Percentiles rank a stretch among this genome's conserved stretches.
phyloP scores from a whole-genome alignment of 2,113 vertebrate species.

The Xerus inauris region DNA sequence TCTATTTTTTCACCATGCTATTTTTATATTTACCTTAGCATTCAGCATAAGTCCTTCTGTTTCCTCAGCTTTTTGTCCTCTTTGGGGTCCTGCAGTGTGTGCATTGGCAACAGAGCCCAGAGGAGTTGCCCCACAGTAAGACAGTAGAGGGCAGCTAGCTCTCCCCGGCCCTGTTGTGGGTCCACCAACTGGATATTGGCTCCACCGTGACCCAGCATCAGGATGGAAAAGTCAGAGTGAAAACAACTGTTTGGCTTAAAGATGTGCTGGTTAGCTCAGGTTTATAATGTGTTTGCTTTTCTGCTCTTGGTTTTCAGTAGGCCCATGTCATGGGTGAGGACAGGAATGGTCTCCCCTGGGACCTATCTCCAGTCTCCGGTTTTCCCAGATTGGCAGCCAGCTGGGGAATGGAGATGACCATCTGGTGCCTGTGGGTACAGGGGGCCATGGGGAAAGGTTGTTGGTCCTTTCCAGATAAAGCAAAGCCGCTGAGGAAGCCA shows the following conservation, averaged over 20 bases:
- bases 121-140: too few species aligned
- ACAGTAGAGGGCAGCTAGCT: too few species aligned
- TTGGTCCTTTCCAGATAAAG: not conserved
- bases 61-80: not conserved
- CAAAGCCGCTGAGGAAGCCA: not conserved
- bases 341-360: too few species aligned
- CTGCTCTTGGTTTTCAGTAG: not conserved
- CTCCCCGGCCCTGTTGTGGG: accelerated
- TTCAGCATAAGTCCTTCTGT: not conserved
- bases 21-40: not conserved
- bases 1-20: not conserved
- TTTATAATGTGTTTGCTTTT: not conserved
- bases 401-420: not conserved
- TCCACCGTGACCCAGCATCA: not conserved
- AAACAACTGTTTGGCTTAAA: not conserved
- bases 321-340: not conserved
- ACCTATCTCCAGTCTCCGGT: not conserved
- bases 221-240: not conserved
- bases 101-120: not conserved
- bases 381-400: not conserved
- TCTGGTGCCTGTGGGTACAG: not conserved
- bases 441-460: accelerated
- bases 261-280: not conserved
- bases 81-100: not conserved
- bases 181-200: accelerated